Conservation (phyloP, 37 sponge, comb jelly and placozoan species). For the Petrosia ficiformis region DNA sequence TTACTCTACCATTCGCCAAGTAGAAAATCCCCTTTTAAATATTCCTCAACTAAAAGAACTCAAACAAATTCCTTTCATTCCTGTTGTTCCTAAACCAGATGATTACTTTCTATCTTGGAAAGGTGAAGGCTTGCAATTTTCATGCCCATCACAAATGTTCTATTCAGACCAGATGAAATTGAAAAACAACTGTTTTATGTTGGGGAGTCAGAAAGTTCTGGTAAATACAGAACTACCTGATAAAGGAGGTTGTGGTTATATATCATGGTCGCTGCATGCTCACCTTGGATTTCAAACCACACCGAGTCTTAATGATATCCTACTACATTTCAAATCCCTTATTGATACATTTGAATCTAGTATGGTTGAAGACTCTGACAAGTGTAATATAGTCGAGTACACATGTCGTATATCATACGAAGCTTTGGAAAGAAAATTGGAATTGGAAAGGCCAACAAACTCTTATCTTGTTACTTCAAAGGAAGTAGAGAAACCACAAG, state of each 20-base stretch:
- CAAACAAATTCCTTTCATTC: no score
- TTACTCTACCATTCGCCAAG: no score
- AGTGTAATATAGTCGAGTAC: neutral
- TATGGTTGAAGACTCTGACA: no score
- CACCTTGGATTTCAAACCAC: neutral
- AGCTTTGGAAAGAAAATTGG: no score
- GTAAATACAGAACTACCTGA: neutral
- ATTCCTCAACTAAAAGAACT: no score
- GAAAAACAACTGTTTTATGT: neutral
- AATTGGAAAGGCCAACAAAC: no score
- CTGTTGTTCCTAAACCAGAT: conserved; percentile 53
- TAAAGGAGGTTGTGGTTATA: neutral
- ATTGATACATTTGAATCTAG: neutral
- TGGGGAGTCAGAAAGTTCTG: conserved; percentile 31
- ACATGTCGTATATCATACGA: neutral
- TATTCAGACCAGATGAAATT: neutral
- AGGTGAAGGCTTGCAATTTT: conserved; percentile 16
- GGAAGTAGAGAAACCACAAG: no score
- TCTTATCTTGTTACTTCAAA: no score
- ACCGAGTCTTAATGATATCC: neutral
- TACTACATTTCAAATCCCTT: neutral
- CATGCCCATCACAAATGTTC: neutral
- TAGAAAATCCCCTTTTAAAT: no score
- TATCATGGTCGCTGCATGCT: neutral
- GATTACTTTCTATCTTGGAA: conserved; percentile 45